These are phyloP conservation scores for Girardinus metallicus DNA, from an alignment of 2,797 vertebrate genomes.

Conservation along the genomic window DNA sequence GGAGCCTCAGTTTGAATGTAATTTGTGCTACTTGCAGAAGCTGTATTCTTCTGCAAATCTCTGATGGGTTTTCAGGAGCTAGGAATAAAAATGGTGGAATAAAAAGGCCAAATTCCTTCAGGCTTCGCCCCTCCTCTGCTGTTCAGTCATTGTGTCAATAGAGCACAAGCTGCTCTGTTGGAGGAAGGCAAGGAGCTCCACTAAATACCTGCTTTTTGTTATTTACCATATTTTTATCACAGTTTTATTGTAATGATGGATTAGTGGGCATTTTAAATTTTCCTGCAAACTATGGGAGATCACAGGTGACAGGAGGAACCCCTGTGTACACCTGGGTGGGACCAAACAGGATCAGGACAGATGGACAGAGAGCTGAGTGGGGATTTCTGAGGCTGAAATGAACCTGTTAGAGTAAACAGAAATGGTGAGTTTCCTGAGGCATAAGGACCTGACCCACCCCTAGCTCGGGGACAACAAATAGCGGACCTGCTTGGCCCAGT, in stretches of 20 bases:
- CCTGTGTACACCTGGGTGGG: slow-evolving; percentile 59
- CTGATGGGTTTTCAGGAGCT: slow-evolving; percentile 33
- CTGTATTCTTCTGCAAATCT: slow-evolving; percentile 32
- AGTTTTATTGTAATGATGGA: neutral
- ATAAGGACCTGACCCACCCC: slow-evolving; percentile 61
- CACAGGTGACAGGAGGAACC: slow-evolving; percentile 35
- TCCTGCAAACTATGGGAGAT: slow-evolving; percentile 28
- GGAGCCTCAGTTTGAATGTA: neutral
- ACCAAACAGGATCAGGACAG: slow-evolving; percentile 52
- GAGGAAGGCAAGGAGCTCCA: neutral
- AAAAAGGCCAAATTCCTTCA: slow-evolving; percentile 43
- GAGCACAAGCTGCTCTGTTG: slow-evolving; percentile 30
- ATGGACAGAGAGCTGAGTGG: slow-evolving; percentile 54
- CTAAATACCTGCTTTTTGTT: neutral
- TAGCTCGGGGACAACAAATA: slow-evolving; percentile 70
- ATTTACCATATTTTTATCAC: neutral
- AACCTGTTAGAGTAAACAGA: slow-evolving; percentile 47
- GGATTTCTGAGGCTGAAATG: slow-evolving; percentile 54
- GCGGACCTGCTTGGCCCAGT: slow-evolving; percentile 36
- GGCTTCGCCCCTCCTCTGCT: slow-evolving; percentile 61
- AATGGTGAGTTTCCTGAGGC: slow-evolving; percentile 47
- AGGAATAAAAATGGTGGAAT: slow-evolving; percentile 25
- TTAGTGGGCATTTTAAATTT: neutral
- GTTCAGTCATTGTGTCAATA: slow-evolving; percentile 66
- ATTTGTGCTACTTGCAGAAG: slow-evolving; percentile 1